A percentile compares a stretch with the other conserved stretches of the same genome.
Evolutionary conservation across 1,140 invertebrate species (phyloP).

Genomic region (Araneus ventricosus): DNA sequence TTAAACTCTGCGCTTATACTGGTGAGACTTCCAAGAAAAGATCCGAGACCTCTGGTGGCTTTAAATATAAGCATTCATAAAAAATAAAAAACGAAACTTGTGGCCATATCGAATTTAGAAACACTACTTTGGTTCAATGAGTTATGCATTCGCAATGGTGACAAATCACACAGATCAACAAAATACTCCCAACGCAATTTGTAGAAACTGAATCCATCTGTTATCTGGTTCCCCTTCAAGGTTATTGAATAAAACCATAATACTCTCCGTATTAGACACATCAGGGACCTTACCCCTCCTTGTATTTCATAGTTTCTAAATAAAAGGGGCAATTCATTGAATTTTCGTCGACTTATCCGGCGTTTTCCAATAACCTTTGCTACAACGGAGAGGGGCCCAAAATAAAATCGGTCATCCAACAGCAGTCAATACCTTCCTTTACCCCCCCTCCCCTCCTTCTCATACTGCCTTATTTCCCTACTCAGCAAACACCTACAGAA

Average conservation of each 20-base stretch:
- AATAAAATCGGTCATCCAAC: conserved; percentile 58
- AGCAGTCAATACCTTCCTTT: conserved; percentile 39
- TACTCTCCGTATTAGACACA: conserved; percentile 16
- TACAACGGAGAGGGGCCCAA: conserved; percentile 24
- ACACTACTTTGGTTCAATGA: background rate
- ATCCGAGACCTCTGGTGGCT: too few species aligned
- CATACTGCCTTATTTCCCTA: conserved; percentile 1
- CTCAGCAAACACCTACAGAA: conserved; percentile 53
- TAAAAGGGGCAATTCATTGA: conserved; percentile 40
- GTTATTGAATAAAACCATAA: conserved; percentile 44
- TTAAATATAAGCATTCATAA: too few species aligned
- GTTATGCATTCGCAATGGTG: too few species aligned
- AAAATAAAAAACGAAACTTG: too few species aligned
- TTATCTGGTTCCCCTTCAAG: background rate
- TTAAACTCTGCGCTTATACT: too few species aligned
- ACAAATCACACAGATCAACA: background rate
- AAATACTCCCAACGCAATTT: background rate
- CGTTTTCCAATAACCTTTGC: conserved; percentile 49
- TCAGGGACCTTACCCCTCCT: background rate
- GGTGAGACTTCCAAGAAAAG: too few species aligned
- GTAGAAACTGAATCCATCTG: conserved; percentile 1
- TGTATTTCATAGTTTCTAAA: conserved; percentile 50
- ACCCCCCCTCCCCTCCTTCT: background rate
- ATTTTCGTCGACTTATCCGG: conserved; percentile 56
- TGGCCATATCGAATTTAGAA: background rate